These are phyloP conservation scores for Camponotus vicinus DNA, from an alignment of 1,140 invertebrate genomes.

Conservation along the genomic window DNA sequence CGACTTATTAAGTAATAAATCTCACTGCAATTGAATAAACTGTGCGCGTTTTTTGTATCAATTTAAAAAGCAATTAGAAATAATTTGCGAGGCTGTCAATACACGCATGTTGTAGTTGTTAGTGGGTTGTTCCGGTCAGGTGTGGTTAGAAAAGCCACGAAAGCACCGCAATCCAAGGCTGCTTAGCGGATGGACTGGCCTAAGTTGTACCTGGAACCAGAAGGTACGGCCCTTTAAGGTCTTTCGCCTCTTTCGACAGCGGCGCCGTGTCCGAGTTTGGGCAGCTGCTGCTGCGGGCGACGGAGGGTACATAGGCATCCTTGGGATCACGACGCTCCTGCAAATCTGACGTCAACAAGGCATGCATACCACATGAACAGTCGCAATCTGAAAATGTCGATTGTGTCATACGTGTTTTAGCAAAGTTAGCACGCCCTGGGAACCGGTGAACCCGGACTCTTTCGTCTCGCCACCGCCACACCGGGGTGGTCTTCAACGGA, in stretches of 20 bases:
- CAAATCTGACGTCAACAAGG: constrained; percentile 88
- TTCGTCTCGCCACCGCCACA: constrained; percentile 61
- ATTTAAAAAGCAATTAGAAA: not conserved
- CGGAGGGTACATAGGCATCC: constrained; percentile 81
- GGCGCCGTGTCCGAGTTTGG: constrained; percentile 88
- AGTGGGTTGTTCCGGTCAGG: constrained; percentile 46
- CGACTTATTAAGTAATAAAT: not conserved
- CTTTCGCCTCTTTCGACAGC: constrained; percentile 87
- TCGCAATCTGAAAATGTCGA: constrained; percentile 84
- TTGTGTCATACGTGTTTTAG: constrained; percentile 75
- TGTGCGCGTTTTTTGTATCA: not conserved
- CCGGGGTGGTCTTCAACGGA: constrained; percentile 66
- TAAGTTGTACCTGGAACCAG: constrained; percentile 91
- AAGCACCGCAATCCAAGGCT: constrained; percentile 71
- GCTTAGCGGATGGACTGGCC: constrained; percentile 78
- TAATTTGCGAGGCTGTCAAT: constrained; percentile 50
- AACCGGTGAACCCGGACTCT: constrained; percentile 24
- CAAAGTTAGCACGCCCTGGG: constrained; percentile 39
- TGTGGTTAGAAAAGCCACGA: constrained; percentile 63
- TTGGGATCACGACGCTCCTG: constrained; percentile 86
- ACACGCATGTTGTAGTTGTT: constrained; percentile 51
- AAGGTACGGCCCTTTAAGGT: constrained; percentile 92
- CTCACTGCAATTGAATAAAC: not conserved
- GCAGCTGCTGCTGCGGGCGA: constrained; percentile 85
- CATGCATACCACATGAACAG: constrained; percentile 86